Conservation (phyloP, 1,140 invertebrate genomes). For the Achatina immaculata region DNA sequence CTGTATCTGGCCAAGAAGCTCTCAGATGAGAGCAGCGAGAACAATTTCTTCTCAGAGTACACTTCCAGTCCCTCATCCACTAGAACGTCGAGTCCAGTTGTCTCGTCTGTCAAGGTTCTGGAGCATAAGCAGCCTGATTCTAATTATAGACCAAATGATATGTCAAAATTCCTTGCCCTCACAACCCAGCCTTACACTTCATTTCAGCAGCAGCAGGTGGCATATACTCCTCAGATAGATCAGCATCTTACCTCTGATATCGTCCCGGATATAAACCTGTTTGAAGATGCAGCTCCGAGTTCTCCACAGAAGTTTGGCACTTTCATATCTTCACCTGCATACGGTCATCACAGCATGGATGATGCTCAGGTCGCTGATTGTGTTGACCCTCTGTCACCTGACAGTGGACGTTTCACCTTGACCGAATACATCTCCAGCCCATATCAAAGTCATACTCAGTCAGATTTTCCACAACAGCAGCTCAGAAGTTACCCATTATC, state of each 20-base stretch:
- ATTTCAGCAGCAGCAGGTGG: neutral
- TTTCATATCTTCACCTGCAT: neutral
- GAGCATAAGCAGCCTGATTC: neutral
- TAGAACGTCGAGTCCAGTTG: conserved; percentile 17
- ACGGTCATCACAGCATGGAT: too few relatives aligned
- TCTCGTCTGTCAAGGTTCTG: neutral
- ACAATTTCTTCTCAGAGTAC: conserved; percentile 45
- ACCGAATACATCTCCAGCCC: neutral
- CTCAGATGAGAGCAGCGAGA: conserved; percentile 68
- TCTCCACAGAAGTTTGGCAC: neutral
- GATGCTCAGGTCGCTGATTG: too few relatives aligned
- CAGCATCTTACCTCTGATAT: neutral
- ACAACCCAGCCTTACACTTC: neutral
- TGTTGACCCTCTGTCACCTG: neutral
- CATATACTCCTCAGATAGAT: neutral
- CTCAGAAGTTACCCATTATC: neutral
- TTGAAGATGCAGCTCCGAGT: neutral
- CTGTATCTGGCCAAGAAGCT: conserved; percentile 70
- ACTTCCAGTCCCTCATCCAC: conserved; percentile 26
- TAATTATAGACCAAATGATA: neutral
- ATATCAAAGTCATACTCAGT: neutral
- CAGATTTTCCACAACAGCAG: neutral
- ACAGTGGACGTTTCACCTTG: neutral
- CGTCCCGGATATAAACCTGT: neutral
- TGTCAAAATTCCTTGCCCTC: neutral